Conservation (phyloP, 64 coral and sea anemone genomes). For the Platygyra sinensis region DNA sequence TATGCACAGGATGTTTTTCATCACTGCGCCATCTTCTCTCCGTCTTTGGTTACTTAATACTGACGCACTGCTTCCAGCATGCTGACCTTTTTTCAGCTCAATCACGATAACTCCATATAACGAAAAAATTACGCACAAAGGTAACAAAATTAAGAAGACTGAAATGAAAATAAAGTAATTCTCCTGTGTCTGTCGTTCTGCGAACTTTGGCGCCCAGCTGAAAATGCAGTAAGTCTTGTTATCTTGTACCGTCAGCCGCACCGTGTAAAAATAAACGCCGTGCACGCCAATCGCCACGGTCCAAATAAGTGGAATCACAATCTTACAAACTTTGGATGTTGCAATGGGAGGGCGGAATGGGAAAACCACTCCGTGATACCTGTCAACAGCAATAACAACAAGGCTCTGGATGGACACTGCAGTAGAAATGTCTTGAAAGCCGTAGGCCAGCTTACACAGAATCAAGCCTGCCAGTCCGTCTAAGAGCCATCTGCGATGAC, state of each 20-base stretch:
- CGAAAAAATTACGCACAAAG: not conserved
- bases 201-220: not conserved
- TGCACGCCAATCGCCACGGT: not conserved
- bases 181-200: not conserved
- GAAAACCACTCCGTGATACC: too few species aligned
- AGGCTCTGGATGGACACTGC: constrained; percentile 48
- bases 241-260: not conserved
- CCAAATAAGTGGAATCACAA: constrained; percentile 32
- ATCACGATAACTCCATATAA: not conserved
- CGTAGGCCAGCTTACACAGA: constrained; percentile 22
- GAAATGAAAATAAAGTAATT: not conserved
- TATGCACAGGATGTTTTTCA: constrained; percentile 18
- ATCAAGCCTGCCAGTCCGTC: constrained; percentile 21
- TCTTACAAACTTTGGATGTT: constrained; percentile 8
- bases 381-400: too few species aligned
- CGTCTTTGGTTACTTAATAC: not conserved
- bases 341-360: not conserved
- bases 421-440: constrained; percentile 41
- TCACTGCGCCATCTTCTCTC: constrained; percentile 40
- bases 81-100: not conserved
- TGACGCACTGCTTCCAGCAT: too few species aligned
- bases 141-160: not conserved
- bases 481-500: not conserved
- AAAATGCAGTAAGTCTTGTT: too few species aligned
- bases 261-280: constrained; percentile 20